These are phyloP conservation scores for Phenganax subtilis DNA, from an alignment of 92 coral and sea anemone genomes.

Conservation along the genomic window DNA sequence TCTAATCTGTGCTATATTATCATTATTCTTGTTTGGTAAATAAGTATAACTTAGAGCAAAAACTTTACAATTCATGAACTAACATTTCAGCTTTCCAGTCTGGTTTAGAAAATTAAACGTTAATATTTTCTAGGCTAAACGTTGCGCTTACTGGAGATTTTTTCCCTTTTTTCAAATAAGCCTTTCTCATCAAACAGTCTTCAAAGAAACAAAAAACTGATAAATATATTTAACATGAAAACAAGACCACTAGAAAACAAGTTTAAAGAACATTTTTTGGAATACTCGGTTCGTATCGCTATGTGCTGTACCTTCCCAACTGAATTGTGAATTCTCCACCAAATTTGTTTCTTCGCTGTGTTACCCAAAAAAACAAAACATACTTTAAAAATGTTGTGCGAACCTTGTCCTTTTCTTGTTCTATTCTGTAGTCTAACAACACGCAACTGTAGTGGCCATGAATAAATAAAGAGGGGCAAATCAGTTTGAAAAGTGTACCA, in stretches of 20 bases:
- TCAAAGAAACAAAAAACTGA: slow-evolving; percentile 1
- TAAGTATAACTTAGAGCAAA: background rate
- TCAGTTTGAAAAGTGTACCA: no score
- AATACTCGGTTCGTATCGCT: background rate
- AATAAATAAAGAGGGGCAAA: no score
- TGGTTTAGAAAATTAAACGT: no score
- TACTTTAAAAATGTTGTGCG: background rate
- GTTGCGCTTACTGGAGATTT: slow-evolving; percentile 67
- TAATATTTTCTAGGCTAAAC: background rate
- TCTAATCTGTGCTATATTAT: no score
- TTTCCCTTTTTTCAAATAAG: slow-evolving; percentile 71
- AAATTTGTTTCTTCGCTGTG: slow-evolving; percentile 37
- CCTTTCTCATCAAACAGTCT: slow-evolving; percentile 75
- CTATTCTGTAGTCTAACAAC: no score
- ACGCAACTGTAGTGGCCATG: no score
- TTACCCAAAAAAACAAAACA: background rate
- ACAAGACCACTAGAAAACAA: background rate
- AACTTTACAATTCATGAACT: no score
- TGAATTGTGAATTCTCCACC: slow-evolving; percentile 34
- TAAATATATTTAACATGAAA: background rate
- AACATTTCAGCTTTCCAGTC: no score
- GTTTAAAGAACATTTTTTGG: background rate
- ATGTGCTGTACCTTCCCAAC: slow-evolving; percentile 26
- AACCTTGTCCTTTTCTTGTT: no score
- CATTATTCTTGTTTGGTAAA: background rate